Evolutionary conservation across 2,888 invertebrate genomes (phyloP).

Genomic region (Amphipoea oculea): DNA sequence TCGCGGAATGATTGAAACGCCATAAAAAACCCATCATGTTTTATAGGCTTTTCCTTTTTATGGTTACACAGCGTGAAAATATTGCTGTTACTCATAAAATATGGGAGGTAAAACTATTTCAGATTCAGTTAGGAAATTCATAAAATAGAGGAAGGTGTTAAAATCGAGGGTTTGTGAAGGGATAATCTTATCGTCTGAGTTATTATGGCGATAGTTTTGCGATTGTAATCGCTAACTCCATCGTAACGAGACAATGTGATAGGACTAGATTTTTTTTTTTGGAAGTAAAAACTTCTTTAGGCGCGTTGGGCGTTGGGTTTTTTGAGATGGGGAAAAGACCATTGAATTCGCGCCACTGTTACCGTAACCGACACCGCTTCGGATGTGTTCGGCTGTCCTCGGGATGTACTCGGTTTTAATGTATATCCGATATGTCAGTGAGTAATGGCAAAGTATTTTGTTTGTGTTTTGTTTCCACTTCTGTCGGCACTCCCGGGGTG

Average conservation of each 20-base stretch:
- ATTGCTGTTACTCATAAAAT: conserved; percentile 58
- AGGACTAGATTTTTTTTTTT: no score
- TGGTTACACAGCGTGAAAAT: conserved; percentile 56
- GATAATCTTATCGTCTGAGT: conserved; percentile 14
- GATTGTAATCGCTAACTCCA: background rate
- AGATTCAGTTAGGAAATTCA: conserved; percentile 59
- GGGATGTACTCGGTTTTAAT: no score
- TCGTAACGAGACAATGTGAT: background rate
- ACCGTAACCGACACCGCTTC: no score
- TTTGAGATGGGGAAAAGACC: no score
- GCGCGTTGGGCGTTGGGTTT: no score
- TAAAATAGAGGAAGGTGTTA: conserved; percentile 60
- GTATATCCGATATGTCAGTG: no score
- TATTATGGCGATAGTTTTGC: background rate
- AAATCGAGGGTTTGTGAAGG: conserved; percentile 19
- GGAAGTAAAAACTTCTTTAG: no score
- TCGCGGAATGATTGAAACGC: conserved; percentile 63
- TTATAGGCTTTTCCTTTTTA: conserved; percentile 64
- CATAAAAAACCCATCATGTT: conserved; percentile 63
- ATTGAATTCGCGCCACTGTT: no score
- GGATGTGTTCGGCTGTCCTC: no score
- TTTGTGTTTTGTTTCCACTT: no score
- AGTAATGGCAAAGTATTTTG: no score
- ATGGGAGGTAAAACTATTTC: conserved; percentile 44
- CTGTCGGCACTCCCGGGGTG: no score